Conservation (phyloP, 2,113 vertebrate genomes). For the Gymnarchus niloticus region DNA sequence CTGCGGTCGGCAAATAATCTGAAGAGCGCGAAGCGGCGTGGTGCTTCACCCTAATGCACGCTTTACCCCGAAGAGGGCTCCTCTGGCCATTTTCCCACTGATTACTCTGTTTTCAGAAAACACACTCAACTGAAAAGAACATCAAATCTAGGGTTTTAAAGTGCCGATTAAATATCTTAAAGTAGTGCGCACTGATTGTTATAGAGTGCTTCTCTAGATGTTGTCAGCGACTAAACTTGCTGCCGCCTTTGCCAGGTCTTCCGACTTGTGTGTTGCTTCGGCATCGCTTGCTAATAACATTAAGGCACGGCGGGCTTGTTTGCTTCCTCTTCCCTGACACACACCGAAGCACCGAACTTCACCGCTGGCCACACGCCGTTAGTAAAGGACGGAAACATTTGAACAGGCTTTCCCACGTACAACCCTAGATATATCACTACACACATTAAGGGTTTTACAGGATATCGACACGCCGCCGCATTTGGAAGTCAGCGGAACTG, state of each 20-base stretch:
- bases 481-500: no score
- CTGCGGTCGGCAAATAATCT: not conserved
- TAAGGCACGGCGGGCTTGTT: not conserved
- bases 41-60: not conserved
- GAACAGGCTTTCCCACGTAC: not conserved
- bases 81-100: not conserved
- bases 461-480: no score
- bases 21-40: not conserved
- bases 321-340: not conserved
- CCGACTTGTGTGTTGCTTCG: not conserved
- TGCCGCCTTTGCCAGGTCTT: not conserved
- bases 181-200: not conserved
- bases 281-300: not conserved
- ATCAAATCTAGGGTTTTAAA: not conserved
- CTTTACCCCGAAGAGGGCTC: not conserved
- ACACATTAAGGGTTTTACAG: no score
- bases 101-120: not conserved
- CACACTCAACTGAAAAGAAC: not conserved
- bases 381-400: not conserved
- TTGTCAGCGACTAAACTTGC: not conserved
- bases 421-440: no score
- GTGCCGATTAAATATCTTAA: not conserved
- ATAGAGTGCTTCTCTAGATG: not conserved
- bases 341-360: not conserved
- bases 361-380: not conserved